Base-by-base conservation (phyloP, 2,888 invertebrate species). In the Phasia obesa region DNA sequence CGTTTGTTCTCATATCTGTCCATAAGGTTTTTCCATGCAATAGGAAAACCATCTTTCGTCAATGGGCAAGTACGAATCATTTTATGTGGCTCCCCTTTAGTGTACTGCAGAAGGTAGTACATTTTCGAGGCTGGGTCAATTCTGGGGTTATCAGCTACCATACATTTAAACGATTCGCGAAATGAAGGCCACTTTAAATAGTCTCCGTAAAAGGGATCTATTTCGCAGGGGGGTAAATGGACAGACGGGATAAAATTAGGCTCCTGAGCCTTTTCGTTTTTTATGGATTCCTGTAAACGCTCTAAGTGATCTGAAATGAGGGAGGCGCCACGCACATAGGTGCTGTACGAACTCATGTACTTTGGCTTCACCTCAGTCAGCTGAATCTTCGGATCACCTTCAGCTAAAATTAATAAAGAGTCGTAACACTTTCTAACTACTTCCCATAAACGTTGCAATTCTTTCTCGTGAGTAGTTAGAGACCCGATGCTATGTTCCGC, bases 1-100 rank as follows among this genome's bases (percentile, higher is more conserved):
- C 57, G 55, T 27, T 44, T 55, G n/a, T 69, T 69, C 55, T 70
- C 55, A 19, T 25, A 70, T 19, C 57, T 51, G 38, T 31, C 38
- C 35, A 35, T 35, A 3, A 38, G 49, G 13, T 21, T 67, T 67
- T 67, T 53, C 21, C 51, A 35, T 11, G 51, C 51, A 11, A 31
- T 15, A 17, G 35, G 4, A 49, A 65, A 65, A 49, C 65, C 51
- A 31, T 49, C 31, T 21, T 44, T 65, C 6, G 49, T 65, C 65
- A 65, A 23, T 27, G 65, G 49, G 42, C 65, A 27, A 11, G 25
- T 31, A 13, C 42, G 13, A 6, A 62, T 23, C 35, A 51, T 51
- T 49, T 65, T 47, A 65, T 38, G 65, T 17, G 65, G 44, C n/a
- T 64, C 21, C 21, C 17, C 44, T 23, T 64, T 23, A 13, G 23